These are phyloP conservation scores for Xylocopa sonorina DNA, from an alignment of 1,140 invertebrate genomes.

Conservation along the genomic window DNA sequence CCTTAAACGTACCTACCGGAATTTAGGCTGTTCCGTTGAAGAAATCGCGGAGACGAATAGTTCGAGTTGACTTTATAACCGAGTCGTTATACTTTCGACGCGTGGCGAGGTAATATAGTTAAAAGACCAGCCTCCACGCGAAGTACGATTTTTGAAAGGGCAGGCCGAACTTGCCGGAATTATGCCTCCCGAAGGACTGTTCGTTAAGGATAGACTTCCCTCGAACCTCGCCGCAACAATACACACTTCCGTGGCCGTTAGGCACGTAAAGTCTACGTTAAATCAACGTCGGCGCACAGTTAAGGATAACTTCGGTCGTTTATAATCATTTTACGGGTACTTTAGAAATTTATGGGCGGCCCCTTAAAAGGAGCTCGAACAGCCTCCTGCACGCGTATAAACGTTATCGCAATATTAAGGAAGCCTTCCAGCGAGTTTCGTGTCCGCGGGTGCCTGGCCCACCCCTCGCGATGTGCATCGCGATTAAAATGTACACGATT, in stretches of 20 bases:
- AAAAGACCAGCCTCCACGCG: neutral
- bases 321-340: constrained; percentile 69
- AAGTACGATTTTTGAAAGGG: constrained; percentile 18
- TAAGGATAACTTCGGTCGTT: constrained; percentile 65
- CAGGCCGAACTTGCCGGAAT: constrained; percentile 15
- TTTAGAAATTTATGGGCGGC: constrained; percentile 60
- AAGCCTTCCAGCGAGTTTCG: constrained; percentile 28
- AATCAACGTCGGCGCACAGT: constrained; percentile 65
- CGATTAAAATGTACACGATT: constrained; percentile 29
- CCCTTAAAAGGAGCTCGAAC: constrained; percentile 53
- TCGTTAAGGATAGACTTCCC: constrained; percentile 54
- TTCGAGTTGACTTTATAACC: too few species aligned
- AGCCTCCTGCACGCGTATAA: constrained; percentile 47
- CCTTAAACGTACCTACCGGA: too few species aligned
- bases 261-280: constrained; percentile 62
- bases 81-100: neutral
- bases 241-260: constrained; percentile 53
- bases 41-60: too few species aligned
- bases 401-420: constrained; percentile 61
- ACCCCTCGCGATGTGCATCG: constrained; percentile 6
- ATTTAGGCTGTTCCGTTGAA: too few species aligned
- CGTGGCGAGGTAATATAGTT: neutral
- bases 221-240: constrained; percentile 56
- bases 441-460: neutral
- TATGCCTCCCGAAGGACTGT: constrained; percentile 39